phyloP scores from a whole-genome alignment of 2,888 invertebrate species.

The Pelosia muscerda region DNA sequence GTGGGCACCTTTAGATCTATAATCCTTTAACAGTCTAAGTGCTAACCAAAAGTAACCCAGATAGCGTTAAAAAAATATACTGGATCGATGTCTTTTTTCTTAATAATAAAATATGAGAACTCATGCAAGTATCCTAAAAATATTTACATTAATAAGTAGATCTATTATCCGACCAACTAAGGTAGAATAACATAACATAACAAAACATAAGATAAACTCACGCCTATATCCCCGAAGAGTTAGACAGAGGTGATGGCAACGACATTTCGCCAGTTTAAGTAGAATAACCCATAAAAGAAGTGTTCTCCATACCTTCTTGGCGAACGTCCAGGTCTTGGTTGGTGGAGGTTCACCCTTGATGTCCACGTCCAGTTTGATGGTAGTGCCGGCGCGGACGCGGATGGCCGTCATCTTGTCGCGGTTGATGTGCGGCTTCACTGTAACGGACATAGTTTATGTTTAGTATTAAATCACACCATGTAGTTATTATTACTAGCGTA shows the following conservation, averaged over 20 bases:
- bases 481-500: background rate
- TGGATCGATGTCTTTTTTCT: too few species aligned
- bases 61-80: too few species aligned
- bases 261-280: background rate
- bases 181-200: too few species aligned
- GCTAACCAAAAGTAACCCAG: too few species aligned
- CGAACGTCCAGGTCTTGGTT: constrained; percentile 93
- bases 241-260: background rate
- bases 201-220: too few species aligned
- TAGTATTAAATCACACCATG: background rate
- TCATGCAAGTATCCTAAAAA: too few species aligned
- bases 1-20: too few species aligned
- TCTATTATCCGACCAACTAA: too few species aligned
- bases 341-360: constrained; percentile 99
- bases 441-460: background rate
- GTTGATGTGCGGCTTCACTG: constrained; percentile 98
- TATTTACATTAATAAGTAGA: too few species aligned
- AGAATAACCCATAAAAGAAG: background rate
- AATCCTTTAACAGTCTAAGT: too few species aligned
- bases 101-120: too few species aligned
- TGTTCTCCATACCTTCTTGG: constrained; percentile 78
- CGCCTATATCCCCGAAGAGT: background rate
- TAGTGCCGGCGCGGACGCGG: constrained; percentile 95
- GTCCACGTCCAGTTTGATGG: constrained; percentile 96
- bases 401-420: constrained; percentile 96